Percentiles rank a stretch among this genome's conserved stretches.
Conservation (phyloP, 2,113 vertebrate species). For the Bungarus multicinctus region DNA sequence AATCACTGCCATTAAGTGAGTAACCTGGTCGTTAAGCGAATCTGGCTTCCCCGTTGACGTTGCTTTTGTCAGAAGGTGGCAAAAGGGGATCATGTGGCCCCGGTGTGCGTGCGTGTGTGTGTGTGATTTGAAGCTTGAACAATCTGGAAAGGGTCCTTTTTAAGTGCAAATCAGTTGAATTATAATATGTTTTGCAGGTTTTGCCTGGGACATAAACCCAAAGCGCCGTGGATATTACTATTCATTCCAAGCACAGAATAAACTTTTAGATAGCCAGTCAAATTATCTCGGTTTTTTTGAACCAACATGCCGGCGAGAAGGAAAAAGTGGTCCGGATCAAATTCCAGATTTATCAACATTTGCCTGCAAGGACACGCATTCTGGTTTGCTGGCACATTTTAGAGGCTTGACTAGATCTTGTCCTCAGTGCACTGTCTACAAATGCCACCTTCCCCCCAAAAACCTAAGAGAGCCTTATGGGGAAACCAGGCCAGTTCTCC, state of each 20-base stretch:
- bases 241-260: not conserved
- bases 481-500: not conserved
- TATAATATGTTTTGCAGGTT: too few relatives aligned
- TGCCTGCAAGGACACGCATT: not conserved
- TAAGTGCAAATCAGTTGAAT: too few relatives aligned
- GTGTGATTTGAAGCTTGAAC: too few relatives aligned
- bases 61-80: too few relatives aligned
- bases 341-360: not conserved
- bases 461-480: not conserved
- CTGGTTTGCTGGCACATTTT: not conserved
- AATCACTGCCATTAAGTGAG: too few relatives aligned
- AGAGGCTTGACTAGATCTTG: not conserved
- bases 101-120: too few relatives aligned
- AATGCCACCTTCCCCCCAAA: not conserved
- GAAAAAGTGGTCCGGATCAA: not conserved
- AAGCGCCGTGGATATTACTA: not conserved
- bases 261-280: not conserved
- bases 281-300: not conserved
- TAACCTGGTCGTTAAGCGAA: too few relatives aligned
- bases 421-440: not conserved
- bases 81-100: too few relatives aligned
- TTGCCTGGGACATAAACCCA: not conserved
- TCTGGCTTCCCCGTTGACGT: too few relatives aligned
- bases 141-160: too few relatives aligned
- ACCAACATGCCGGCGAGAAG: not conserved